Evolutionary conservation across 92 coral and sea anemone genomes (phyloP), one percentile per base, ranked within the genome.

Genomic region (Porites lobata): DNA sequence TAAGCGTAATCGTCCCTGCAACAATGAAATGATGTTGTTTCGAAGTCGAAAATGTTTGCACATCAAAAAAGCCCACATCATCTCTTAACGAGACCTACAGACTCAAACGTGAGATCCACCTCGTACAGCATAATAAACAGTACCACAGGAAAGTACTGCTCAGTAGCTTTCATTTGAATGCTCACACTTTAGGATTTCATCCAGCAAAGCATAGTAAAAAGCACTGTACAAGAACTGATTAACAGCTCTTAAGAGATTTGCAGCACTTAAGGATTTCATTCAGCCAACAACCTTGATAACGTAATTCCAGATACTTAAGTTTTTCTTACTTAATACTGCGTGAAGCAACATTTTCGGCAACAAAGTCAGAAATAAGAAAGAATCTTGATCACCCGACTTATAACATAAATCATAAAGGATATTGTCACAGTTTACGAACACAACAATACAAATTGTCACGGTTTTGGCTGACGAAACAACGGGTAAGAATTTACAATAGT

Each of bases 291-390:
- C 66, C 6, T 62, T 10, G 18, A 3, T 62, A 22, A 76, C 26
- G 9, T 38, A 66, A 66, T 21, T 1, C 10, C 22, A 26, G 1
- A 9, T 21, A 18, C 10, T 21, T 13, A 9, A 9, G 71, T 38
- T 24, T 76, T 21, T 57, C 86, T 82, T 82, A 82, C 86, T 82
- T 14, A 82, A 15, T 10, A 82, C 12, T 3, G 61, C 57, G 9
- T 56, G 21, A 5, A 69, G 15, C 58, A 69, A 57, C 86, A 82
- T 82, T 68, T 69, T 70, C 19, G 53, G 9, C 78, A 57, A 82
- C 86, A 54, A 18, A 54, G 56, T 38, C 78, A 24, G 12, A 29
- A 59, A 57, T 12, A 77, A 63, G 71, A 29, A 57, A 11, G 69
- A 24, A n/a, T 70, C 71, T 17, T 58, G 18, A 54, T 32, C 1